A percentile compares a stretch with the other conserved stretches of the same genome.
These are phyloP conservation scores for Drosophila watanabei DNA, from an alignment of 1,140 invertebrate genomes.

Conservation along the genomic window DNA sequence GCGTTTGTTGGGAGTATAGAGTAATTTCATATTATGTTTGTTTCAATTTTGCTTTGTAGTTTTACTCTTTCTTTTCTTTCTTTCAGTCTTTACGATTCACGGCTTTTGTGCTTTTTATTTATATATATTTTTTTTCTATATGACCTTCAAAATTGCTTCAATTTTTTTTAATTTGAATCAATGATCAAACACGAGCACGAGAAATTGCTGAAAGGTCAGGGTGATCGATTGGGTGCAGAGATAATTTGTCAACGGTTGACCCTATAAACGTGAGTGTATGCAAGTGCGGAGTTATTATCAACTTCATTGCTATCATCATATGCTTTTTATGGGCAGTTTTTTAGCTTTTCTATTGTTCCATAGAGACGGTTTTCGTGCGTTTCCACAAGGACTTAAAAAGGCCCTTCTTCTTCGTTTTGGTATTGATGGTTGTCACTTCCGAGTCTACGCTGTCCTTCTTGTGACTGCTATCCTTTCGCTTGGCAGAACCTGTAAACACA, in stretches of 20 bases:
- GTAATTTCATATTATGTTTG: slow-evolving; percentile 43
- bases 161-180: slow-evolving; percentile 58
- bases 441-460: slow-evolving; percentile 51
- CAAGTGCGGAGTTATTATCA: slow-evolving; percentile 57
- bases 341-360: slow-evolving; percentile 89
- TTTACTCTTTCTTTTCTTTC: slow-evolving; percentile 64
- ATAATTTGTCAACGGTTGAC: slow-evolving; percentile 12
- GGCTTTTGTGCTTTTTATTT: slow-evolving; percentile 83
- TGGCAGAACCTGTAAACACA: slow-evolving; percentile 87
- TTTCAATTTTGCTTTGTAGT: slow-evolving; percentile 48
- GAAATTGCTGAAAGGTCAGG: slow-evolving; percentile 43
- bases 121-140: slow-evolving; percentile 48
- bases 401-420: slow-evolving; percentile 90
- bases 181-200: slow-evolving; percentile 43
- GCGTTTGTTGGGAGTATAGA: slow-evolving; percentile 34
- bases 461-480: slow-evolving; percentile 59
- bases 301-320: slow-evolving; percentile 43
- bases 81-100: slow-evolving; percentile 85
- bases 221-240: slow-evolving; percentile 21
- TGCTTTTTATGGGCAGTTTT: slow-evolving; percentile 40
- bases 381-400: slow-evolving; percentile 95
- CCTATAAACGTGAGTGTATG: slow-evolving; percentile 30
- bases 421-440: slow-evolving; percentile 68
- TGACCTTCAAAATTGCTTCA: slow-evolving; percentile 62
- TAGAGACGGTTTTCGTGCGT: slow-evolving; percentile 92